phyloP scores from a whole-genome alignment of 2,888 invertebrate genomes.

The Coelopa pilipes region DNA sequence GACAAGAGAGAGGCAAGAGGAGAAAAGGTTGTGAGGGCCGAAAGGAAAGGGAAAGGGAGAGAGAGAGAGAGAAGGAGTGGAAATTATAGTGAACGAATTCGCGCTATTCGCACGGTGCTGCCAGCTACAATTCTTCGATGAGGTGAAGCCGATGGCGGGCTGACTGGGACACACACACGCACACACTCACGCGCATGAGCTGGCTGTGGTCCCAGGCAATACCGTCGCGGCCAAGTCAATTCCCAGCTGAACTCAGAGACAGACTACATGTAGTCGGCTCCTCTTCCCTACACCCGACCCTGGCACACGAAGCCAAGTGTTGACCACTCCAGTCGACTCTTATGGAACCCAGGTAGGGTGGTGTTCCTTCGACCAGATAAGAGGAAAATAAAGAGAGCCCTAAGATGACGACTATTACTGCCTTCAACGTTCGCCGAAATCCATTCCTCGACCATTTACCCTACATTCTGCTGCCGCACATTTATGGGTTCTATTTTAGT shows the following conservation, averaged over 20 bases:
- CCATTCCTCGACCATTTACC: slow-evolving; percentile 42
- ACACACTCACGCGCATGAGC: slow-evolving; percentile 39
- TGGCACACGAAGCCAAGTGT: too few species aligned
- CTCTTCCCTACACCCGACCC: too few species aligned
- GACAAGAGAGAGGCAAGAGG: too few species aligned
- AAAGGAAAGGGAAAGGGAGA: too few species aligned
- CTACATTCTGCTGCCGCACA: background rate
- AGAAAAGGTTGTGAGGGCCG: too few species aligned
- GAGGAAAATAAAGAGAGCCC: background rate
- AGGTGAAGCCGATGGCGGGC: slow-evolving; percentile 29
- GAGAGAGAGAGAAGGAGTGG: background rate
- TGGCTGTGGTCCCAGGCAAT: slow-evolving; percentile 61
- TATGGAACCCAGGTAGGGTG: too few species aligned
- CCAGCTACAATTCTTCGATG: slow-evolving; percentile 23
- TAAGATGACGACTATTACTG: background rate
- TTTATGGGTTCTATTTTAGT: slow-evolving; percentile 25
- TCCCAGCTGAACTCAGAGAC: too few species aligned
- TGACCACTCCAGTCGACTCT: too few species aligned
- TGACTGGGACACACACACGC: slow-evolving; percentile 37
- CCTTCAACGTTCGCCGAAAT: too few species aligned
- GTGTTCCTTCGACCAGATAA: background rate
- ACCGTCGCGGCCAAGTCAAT: slow-evolving; percentile 7
- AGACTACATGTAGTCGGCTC: too few species aligned
- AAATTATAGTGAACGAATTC: slow-evolving; percentile 3
- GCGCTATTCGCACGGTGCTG: slow-evolving; percentile 21